Evolutionary conservation across 2,797 vertebrate genomes (phyloP).

Genomic region (Perodicticus potto): DNA sequence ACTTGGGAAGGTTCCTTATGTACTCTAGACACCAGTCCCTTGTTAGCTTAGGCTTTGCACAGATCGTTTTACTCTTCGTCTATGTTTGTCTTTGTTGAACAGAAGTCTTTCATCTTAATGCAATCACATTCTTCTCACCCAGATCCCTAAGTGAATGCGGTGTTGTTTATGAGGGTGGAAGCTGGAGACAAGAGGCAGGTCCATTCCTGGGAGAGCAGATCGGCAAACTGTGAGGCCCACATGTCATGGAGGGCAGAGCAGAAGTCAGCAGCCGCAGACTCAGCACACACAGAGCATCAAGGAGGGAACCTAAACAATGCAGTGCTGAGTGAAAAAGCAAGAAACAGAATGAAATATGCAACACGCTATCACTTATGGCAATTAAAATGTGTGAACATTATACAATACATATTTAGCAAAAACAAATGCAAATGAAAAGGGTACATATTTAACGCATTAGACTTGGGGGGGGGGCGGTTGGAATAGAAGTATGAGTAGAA

Average conservation of each 20-base stretch:
- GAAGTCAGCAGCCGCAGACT: not conserved
- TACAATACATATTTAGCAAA: slow-evolving; percentile 25
- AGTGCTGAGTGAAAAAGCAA: not conserved
- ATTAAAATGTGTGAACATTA: not conserved
- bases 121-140: not conserved
- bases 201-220: not conserved
- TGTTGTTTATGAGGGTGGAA: not conserved
- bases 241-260: not conserved
- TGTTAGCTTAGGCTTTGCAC: not conserved
- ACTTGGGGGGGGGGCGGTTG: not conserved
- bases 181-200: rapidly evolving
- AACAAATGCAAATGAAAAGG: not conserved
- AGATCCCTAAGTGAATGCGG: not conserved
- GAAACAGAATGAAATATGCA: not conserved
- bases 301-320: not conserved
- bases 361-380: not conserved
- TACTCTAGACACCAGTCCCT: not conserved
- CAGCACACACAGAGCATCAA: not conserved
- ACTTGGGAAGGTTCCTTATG: not conserved
- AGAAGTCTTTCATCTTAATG: not conserved
- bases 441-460: not conserved
- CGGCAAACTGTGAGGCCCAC: too few species aligned
- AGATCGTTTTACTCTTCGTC: not conserved
- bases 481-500: not conserved
- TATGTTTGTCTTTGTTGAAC: not conserved